Conservation (phyloP, 1,140 invertebrate genomes). For the Parasteatoda tepidariorum region DNA sequence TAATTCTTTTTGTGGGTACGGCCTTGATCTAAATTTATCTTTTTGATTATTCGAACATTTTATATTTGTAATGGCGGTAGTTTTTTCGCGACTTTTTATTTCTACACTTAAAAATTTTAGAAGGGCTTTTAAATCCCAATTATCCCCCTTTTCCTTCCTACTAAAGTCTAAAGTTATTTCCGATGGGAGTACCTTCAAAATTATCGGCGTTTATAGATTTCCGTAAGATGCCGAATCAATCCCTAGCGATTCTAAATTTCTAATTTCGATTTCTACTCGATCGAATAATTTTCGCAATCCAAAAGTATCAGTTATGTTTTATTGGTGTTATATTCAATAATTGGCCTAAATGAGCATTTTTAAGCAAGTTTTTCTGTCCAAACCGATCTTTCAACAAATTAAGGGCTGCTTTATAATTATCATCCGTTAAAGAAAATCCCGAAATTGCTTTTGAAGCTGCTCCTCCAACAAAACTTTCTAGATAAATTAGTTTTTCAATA, state of each 20-base stretch:
- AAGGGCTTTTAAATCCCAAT: background rate
- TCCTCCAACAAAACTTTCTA: background rate
- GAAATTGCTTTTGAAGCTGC: background rate
- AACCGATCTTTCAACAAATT: background rate
- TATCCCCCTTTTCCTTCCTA: background rate
- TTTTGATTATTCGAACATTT: too few species aligned
- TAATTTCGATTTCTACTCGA: background rate
- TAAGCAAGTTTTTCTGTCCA: background rate
- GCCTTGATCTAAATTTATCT: too few species aligned
- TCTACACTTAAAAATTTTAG: background rate
- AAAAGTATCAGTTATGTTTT: background rate
- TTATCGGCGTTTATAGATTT: background rate
- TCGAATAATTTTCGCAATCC: background rate
- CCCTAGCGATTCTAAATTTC: background rate
- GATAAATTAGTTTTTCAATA: too few species aligned
- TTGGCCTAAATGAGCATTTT: background rate
- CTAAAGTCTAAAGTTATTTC: background rate
- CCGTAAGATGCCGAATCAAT: background rate
- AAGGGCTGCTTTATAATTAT: background rate
- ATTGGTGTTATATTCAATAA: background rate
- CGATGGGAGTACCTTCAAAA: background rate
- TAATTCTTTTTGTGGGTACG: too few species aligned
- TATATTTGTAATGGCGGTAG: too few species aligned
- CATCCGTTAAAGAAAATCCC: background rate
- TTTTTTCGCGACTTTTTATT: background rate